Conservation (phyloP, 2,797 vertebrate species). For the Erethizon dorsatum region DNA sequence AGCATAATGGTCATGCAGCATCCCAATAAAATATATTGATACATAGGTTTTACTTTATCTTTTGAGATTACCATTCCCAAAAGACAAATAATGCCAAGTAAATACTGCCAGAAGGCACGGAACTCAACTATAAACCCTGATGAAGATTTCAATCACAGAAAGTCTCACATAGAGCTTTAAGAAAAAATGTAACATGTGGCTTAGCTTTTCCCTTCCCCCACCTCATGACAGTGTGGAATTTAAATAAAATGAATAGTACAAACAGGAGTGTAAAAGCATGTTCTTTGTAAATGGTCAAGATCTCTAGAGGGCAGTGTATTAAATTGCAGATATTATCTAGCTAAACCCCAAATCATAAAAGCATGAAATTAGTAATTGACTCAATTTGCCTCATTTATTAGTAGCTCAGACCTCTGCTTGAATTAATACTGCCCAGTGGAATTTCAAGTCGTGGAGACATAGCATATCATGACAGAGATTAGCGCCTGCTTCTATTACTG, state of each 20-base stretch:
- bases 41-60: slow-evolving; percentile 64
- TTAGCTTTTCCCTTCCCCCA: slow-evolving; percentile 38
- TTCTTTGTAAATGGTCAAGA: slow-evolving; percentile 87
- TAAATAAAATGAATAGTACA: slow-evolving; percentile 83
- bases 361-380: slow-evolving; percentile 92
- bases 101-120: slow-evolving; percentile 79
- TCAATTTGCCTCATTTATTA: slow-evolving; percentile 91
- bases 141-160: slow-evolving; percentile 80
- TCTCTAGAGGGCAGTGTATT: slow-evolving; percentile 89
- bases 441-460: slow-evolving; percentile 88
- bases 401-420: slow-evolving; percentile 88
- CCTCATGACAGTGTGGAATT: slow-evolving; percentile 62
- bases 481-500: slow-evolving; percentile 80
- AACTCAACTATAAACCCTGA: slow-evolving; percentile 73
- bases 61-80: slow-evolving; percentile 65
- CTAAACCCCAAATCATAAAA: slow-evolving; percentile 90
- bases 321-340: slow-evolving; percentile 89
- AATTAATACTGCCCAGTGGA: slow-evolving; percentile 91
- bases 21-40: slow-evolving; percentile 25
- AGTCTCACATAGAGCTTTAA: neutral
- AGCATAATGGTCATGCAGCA: neutral
- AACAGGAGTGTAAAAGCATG: slow-evolving; percentile 86
- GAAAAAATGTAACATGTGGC: neutral
- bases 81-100: slow-evolving; percentile 72
- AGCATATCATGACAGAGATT: slow-evolving; percentile 89